A percentile compares a stretch with the other conserved stretches of the same genome.
These are phyloP conservation scores for Acheta domesticus DNA, from an alignment of 2,888 invertebrate genomes.

Conservation along the genomic window DNA sequence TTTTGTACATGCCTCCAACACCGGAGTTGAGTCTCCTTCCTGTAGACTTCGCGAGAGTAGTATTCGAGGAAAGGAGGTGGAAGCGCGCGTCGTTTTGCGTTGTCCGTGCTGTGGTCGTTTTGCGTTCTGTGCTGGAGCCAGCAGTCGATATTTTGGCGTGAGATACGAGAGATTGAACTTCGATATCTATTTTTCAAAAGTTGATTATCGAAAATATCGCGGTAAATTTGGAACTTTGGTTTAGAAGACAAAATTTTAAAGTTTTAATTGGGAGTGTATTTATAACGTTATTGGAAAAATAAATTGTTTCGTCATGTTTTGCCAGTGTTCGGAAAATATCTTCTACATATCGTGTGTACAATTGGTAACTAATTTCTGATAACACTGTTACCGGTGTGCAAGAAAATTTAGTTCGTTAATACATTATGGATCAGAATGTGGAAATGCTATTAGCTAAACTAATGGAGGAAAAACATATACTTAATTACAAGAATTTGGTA, in stretches of 20 bases:
- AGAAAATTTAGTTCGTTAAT: background rate
- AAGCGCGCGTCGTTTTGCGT: background rate
- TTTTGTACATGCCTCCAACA: no score
- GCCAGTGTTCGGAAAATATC: no score
- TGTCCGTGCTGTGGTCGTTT: no score
- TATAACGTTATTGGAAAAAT: background rate
- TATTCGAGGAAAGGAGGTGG: no score
- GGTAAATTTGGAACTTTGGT: constrained; percentile 41
- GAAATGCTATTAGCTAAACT: constrained; percentile 45
- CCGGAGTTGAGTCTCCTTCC: no score
- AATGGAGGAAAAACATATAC: constrained; percentile 42
- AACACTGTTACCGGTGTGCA: background rate
- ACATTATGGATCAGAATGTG: constrained; percentile 33
- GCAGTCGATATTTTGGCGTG: constrained; percentile 30
- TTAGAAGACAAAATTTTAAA: background rate
- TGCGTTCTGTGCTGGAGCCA: no score
- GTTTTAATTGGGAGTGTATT: background rate
- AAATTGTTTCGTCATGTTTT: no score
- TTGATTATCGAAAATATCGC: constrained; percentile 43
- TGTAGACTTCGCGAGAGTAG: no score
- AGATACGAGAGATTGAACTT: constrained; percentile 32
- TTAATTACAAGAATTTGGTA: constrained; percentile 50
- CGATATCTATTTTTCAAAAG: constrained; percentile 43
- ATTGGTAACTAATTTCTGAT: no score
- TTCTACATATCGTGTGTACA: no score